phyloP scores from a whole-genome alignment of 2,113 vertebrate species.

The Fregetta grallaria region DNA sequence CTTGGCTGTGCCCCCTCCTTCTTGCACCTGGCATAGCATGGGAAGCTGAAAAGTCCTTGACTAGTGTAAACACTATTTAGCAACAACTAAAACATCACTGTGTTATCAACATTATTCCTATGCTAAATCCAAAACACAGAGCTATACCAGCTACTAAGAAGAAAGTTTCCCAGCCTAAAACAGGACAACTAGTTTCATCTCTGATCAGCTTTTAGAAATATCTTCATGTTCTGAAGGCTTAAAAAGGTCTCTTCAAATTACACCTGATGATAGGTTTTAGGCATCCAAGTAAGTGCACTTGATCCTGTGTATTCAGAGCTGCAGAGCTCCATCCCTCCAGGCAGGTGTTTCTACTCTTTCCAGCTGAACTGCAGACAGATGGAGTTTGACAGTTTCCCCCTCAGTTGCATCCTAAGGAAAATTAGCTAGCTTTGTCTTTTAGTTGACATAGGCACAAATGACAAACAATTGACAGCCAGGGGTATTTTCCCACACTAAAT shows the following conservation, averaged over 20 bases:
- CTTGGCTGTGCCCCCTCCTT: too few relatives aligned
- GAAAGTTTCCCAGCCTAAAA: too few relatives aligned
- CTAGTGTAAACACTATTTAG: too few relatives aligned
- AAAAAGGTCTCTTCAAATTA: conserved; percentile 60
- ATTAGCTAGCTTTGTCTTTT: conserved; percentile 45
- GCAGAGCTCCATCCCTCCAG: conserved; percentile 20
- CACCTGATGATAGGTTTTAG: conserved; percentile 45
- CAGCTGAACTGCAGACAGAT: conserved; percentile 37
- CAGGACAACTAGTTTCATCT: background rate
- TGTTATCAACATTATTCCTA: too few relatives aligned
- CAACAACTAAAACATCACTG: too few relatives aligned
- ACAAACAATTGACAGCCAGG: conserved; percentile 32
- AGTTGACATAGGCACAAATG: conserved; percentile 4
- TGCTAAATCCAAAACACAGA: too few relatives aligned
- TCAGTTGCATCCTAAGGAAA: conserved; percentile 33
- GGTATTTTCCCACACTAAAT: conserved; percentile 11
- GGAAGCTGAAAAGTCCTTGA: too few relatives aligned
- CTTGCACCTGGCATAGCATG: too few relatives aligned
- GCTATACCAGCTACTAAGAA: too few relatives aligned
- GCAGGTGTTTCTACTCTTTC: conserved; percentile 55
- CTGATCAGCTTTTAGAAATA: background rate
- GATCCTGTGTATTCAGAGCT: background rate
- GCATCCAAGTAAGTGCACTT: conserved; percentile 13
- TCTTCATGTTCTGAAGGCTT: background rate
- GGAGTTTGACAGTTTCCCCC: conserved; percentile 43